Conservation (phyloP, 2,797 vertebrate genomes). For the Bryconaethiops microstoma region DNA sequence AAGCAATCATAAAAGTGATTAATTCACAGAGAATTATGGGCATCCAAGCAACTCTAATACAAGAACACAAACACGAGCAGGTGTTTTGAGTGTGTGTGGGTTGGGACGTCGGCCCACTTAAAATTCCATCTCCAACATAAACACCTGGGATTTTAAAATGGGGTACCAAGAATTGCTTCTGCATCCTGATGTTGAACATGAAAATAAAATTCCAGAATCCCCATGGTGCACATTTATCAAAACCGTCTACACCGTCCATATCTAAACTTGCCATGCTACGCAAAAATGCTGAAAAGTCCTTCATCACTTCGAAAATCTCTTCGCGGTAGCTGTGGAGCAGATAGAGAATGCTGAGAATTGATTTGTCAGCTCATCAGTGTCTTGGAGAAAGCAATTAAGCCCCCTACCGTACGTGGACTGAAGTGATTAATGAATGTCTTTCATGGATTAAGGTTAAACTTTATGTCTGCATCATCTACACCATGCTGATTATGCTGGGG, state of each 20-base stretch:
- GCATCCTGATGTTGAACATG: slow-evolving; percentile 9
- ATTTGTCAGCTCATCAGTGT: slow-evolving; percentile 14
- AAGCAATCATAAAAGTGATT: not conserved
- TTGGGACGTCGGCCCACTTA: slow-evolving; percentile 2
- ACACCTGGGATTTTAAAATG: slow-evolving; percentile 10
- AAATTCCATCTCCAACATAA: not conserved
- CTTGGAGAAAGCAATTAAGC: slow-evolving; percentile 8
- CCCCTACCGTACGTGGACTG: not conserved
- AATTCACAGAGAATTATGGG: not conserved
- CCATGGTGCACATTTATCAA: slow-evolving; percentile 11
- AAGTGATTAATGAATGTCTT: slow-evolving; percentile 16
- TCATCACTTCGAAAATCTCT: slow-evolving; percentile 18
- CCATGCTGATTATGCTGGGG: not conserved
- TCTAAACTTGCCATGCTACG: not conserved
- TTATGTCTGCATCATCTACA: not conserved
- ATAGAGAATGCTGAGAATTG: not conserved
- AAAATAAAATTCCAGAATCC: not conserved
- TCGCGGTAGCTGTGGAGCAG: not conserved
- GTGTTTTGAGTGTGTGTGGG: not conserved
- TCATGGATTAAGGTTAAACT: slow-evolving; percentile 15
- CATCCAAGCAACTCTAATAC: not conserved
- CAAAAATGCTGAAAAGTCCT: slow-evolving; percentile 1
- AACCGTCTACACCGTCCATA: not conserved
- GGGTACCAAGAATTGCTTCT: not conserved
- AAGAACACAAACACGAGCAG: not conserved